Percentiles rank a stretch among this genome's conserved stretches.
Evolutionary conservation across 2,113 vertebrate species (phyloP).

Genomic region (Pionites leucogaster): DNA sequence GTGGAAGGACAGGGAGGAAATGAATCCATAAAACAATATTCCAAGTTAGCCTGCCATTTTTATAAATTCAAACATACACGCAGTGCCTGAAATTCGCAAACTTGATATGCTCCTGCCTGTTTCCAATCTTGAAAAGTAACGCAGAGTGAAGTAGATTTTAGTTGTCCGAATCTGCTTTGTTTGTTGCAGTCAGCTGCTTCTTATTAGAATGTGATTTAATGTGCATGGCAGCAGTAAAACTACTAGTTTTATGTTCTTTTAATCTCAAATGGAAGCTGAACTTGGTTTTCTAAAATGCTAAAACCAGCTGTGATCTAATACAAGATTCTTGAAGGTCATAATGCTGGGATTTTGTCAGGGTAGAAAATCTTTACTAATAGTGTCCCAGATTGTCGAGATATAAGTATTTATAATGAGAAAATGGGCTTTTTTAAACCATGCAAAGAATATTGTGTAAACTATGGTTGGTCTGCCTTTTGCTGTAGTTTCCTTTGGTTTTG

Average conservation of each 20-base stretch:
- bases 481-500: background rate
- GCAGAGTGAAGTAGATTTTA: background rate
- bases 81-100: background rate
- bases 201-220: constrained; percentile 29
- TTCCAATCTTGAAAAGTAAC: background rate
- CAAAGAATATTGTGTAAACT: background rate
- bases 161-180: background rate
- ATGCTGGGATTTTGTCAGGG: background rate
- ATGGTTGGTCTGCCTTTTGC: background rate
- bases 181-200: constrained; percentile 56
- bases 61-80: background rate
- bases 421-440: background rate
- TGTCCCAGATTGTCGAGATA: background rate
- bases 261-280: constrained; percentile 53
- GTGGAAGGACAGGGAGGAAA: background rate
- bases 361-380: background rate
- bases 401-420: background rate
- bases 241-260: constrained; percentile 60
- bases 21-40: constrained; percentile 2
- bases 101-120: background rate
- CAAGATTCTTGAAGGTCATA: background rate
- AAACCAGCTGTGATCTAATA: background rate
- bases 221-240: constrained; percentile 46
- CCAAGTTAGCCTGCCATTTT: background rate
- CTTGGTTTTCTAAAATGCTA: constrained; percentile 55